phyloP scores from a whole-genome alignment of 1,140 invertebrate species.

The Cecropterus lyciades region DNA sequence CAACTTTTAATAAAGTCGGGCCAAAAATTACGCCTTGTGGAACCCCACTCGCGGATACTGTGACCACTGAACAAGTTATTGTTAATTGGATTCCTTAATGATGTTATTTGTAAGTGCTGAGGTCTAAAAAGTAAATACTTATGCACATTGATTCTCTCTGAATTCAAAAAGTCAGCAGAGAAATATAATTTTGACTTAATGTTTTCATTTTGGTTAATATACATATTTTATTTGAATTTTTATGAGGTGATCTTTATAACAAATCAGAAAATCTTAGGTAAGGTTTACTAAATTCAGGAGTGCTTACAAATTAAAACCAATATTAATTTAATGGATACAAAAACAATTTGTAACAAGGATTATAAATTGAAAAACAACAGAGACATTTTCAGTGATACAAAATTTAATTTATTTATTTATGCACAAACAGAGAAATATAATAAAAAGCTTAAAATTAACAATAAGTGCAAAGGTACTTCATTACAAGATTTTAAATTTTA shows the following conservation, averaged over 20 bases:
- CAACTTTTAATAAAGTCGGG: conserved; percentile 74
- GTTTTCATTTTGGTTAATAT: too few species aligned
- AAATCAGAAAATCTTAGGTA: not conserved
- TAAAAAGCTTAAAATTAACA: too few species aligned
- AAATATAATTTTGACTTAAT: too few species aligned
- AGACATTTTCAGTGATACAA: not conserved
- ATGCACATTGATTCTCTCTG: too few species aligned
- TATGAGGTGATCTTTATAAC: too few species aligned
- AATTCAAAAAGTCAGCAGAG: too few species aligned
- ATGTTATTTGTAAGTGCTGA: conserved; percentile 23
- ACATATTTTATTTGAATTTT: too few species aligned
- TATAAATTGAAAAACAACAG: conserved; percentile 2
- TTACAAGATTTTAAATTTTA: conserved; percentile 24
- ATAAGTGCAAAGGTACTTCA: too few species aligned
- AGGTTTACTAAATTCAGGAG: not conserved
- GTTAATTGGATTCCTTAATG: conserved; percentile 35
- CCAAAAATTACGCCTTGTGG: conserved; percentile 49
- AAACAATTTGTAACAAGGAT: too few species aligned
- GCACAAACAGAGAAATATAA: too few species aligned
- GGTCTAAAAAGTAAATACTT: conserved; percentile 10
- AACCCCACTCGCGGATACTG: conserved; percentile 28
- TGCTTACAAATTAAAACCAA: not conserved
- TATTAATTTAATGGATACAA: not conserved
- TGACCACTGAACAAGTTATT: conserved; percentile 34
- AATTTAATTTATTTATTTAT: too few species aligned